These are phyloP conservation scores for Smittia aterrima DNA, from an alignment of 2,888 invertebrate species.

Conservation along the genomic window DNA sequence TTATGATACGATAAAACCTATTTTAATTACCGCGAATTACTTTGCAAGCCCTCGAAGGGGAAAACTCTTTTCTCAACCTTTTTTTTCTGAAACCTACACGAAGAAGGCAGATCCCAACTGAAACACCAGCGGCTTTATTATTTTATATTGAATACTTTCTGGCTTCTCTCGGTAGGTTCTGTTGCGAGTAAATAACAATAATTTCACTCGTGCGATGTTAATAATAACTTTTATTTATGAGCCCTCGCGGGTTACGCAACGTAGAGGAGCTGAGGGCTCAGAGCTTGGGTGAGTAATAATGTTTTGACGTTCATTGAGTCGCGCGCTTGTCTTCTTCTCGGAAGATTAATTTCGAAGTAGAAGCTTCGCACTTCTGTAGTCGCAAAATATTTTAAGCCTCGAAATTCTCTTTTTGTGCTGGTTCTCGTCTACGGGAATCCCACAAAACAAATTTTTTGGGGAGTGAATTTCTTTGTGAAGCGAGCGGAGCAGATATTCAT, in stretches of 20 bases:
- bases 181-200: constrained; percentile 18
- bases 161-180: neutral
- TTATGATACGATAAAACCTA: constrained; percentile 5
- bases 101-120: neutral
- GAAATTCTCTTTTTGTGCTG: neutral
- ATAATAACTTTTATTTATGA: constrained; percentile 15
- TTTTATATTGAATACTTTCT: constrained; percentile 14
- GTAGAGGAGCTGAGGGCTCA: neutral
- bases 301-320: constrained; percentile 2
- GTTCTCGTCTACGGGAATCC: neutral
- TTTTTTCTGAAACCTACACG: neutral
- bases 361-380: neutral
- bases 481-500: constrained; percentile 6
- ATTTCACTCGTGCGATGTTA: constrained; percentile 1
- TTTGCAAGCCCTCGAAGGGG: neutral
- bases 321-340: neutral
- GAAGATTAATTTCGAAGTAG: neutral
- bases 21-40: neutral
- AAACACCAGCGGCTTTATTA: constrained; percentile 3
- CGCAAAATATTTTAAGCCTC: neutral
- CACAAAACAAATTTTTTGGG: neutral
- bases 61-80: neutral
- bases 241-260: constrained; percentile 6
- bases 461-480: no score
- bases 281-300: neutral